Conservation (phyloP, 1,140 invertebrate genomes). For the Drosophila albomicans region DNA sequence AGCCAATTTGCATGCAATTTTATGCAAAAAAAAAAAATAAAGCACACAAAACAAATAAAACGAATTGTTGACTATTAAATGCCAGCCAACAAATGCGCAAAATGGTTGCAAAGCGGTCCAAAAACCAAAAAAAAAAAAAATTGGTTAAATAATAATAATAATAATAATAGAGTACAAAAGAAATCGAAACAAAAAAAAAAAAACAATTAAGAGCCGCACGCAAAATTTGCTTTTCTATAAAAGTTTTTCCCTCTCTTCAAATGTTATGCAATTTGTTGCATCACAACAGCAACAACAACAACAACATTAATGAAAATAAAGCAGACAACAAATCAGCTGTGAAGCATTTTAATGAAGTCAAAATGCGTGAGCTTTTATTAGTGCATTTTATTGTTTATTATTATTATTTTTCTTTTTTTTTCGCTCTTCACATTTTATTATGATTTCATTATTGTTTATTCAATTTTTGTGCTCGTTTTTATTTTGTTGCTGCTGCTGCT, state of each 20-base stretch:
- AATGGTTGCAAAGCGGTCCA: constrained; percentile 1
- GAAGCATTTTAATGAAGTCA: constrained; percentile 71
- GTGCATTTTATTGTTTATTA: constrained; percentile 74
- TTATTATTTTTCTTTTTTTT: constrained; percentile 12
- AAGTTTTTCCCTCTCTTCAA: constrained; percentile 10
- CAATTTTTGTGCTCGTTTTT: constrained; percentile 23
- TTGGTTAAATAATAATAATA: not conserved
- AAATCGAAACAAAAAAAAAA: not conserved
- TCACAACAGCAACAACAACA: constrained; percentile 29
- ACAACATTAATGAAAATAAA: not conserved
- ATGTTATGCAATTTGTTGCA: constrained; percentile 37
- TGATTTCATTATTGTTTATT: constrained; percentile 55
- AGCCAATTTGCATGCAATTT: constrained; percentile 30
- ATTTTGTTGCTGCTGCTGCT: not conserved
- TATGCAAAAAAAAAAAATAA: constrained; percentile 15
- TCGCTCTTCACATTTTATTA: constrained; percentile 46
- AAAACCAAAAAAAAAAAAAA: not conserved
- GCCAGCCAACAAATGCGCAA: constrained; percentile 28
- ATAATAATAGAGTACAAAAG: not conserved
- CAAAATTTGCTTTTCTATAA: constrained; percentile 19
- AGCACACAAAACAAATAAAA: not conserved
- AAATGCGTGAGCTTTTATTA: constrained; percentile 75
- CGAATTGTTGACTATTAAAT: constrained; percentile 25
- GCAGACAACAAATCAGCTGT: constrained; percentile 38
- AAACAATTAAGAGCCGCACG: constrained; percentile 22